Evolutionary conservation across 2,113 vertebrate genomes (phyloP).

Genomic region (Phainopepla nitens): DNA sequence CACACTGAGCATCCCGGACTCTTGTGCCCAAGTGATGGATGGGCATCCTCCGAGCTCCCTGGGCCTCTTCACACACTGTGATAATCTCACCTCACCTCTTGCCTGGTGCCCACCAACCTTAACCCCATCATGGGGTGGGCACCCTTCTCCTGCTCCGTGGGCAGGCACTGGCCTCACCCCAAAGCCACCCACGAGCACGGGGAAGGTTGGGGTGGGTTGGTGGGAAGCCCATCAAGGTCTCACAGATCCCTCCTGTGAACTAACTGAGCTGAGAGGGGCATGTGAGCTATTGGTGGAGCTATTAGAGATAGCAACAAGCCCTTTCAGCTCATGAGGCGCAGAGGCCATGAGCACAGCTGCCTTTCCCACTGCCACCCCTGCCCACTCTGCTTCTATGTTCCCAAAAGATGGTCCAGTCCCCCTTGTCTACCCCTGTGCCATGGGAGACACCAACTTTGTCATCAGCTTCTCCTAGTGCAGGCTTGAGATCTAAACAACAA

Average conservation of each 20-base stretch:
- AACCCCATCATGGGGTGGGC: accelerated
- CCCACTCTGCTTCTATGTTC: background rate
- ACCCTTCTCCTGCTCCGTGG: accelerated
- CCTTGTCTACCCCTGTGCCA: background rate
- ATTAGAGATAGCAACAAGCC: accelerated
- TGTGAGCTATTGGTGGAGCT: accelerated
- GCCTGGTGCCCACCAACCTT: background rate
- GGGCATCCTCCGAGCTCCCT: accelerated
- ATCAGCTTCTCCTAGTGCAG: background rate
- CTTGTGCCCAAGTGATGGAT: background rate
- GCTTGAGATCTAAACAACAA: background rate
- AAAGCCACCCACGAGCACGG: background rate
- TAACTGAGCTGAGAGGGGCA: accelerated
- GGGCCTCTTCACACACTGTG: accelerated
- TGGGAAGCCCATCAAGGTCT: accelerated
- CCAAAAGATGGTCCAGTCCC: accelerated
- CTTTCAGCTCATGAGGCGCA: background rate
- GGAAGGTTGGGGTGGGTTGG: too few species aligned
- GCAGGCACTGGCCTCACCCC: too few species aligned
- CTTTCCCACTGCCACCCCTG: background rate
- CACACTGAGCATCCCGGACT: accelerated
- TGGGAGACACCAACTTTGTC: background rate
- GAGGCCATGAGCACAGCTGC: accelerated
- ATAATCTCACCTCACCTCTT: background rate
- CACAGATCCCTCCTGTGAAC: too few species aligned